Conservation (phyloP, 2,797 vertebrate species). For the Sebastiscus tertius region DNA sequence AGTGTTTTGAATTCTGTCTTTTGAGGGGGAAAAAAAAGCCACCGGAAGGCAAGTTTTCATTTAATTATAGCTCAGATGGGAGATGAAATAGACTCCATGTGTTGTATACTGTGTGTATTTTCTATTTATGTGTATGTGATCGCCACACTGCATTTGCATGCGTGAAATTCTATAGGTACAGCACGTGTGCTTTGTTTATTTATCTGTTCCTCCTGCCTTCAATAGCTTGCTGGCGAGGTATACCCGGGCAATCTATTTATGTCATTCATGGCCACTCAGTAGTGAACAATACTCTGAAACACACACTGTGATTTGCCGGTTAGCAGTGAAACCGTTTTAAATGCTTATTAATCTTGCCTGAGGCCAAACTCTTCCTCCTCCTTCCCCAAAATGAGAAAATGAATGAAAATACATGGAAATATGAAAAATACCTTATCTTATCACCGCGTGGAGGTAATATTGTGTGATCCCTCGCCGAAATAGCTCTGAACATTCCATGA, state of each 20-base stretch:
- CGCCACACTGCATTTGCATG: constrained; percentile 36
- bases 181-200: constrained; percentile 52
- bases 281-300: constrained; percentile 82
- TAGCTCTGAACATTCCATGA: constrained; percentile 79
- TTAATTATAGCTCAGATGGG: constrained; percentile 71
- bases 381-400: constrained; percentile 79
- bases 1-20: constrained; percentile 76
- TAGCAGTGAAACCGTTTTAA: constrained; percentile 84
- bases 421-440: constrained; percentile 84
- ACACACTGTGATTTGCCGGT: constrained; percentile 79
- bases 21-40: constrained; percentile 43
- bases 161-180: constrained; percentile 49
- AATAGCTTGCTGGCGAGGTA: constrained; percentile 52
- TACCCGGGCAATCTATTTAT: constrained; percentile 77
- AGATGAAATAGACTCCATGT: constrained; percentile 40
- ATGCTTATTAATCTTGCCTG: constrained; percentile 84
- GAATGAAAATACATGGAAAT: constrained; percentile 83
- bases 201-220: constrained; percentile 56
- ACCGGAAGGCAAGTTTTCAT: constrained; percentile 73
- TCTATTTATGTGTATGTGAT: neutral
- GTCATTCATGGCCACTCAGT: constrained; percentile 81
- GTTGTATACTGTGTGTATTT: constrained; percentile 24
- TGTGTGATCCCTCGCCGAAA: constrained; percentile 80
- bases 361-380: constrained; percentile 74
- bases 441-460: constrained; percentile 79